Evolutionary conservation across 2,113 vertebrate species (phyloP), one percentile per base, ranked within the genome.

Genomic region (Sinocyclocheilus rhinocerous): DNA sequence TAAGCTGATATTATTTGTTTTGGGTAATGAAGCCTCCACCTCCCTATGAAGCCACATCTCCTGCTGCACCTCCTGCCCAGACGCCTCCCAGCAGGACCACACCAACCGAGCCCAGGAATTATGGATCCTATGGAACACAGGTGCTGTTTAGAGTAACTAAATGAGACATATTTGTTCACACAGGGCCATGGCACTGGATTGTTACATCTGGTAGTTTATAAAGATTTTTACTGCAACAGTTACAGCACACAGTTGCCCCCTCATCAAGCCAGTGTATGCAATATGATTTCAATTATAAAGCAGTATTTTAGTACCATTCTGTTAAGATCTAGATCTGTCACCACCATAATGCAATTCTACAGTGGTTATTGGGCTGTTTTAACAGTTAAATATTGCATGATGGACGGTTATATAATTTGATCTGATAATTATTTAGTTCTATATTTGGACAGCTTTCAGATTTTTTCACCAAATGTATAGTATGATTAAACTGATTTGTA

Each of bases 61-160:
- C 94, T 8, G 87, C 90, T 18, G 79, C 88, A 42, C 5, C 93
- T 0, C 91, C 94, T 18, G 89, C 92, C 52, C 88, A 92, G 87
- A 92, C 92, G 0, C 90, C 93, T 0, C 93, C 96, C 1, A 95
- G 91, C 90, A 96, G 92, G 85, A 92, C 92, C 1, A 97, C 96
- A 13, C 97, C 97, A 33, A 94, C 96, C 0, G 97, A 99, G 85
- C 95, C 96, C 52, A 95, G 95, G 26, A 98, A 97, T 94, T 99
- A 98, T 15, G 97, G 97, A 83, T 98, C 97, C 29, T 97, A 99
- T 10, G 96, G 91, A 83, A 95, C 95, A 2, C 97, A 97, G 98
- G 98, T 96, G 91, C 18, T 9, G 55, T 79, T 57, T 39, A 33
- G 12, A 48, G 11, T 48, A 50, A 72, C 69, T 39, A 22, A 22